phyloP scores from a whole-genome alignment of 2,888 invertebrate genomes.

The Atethmia centrago region DNA sequence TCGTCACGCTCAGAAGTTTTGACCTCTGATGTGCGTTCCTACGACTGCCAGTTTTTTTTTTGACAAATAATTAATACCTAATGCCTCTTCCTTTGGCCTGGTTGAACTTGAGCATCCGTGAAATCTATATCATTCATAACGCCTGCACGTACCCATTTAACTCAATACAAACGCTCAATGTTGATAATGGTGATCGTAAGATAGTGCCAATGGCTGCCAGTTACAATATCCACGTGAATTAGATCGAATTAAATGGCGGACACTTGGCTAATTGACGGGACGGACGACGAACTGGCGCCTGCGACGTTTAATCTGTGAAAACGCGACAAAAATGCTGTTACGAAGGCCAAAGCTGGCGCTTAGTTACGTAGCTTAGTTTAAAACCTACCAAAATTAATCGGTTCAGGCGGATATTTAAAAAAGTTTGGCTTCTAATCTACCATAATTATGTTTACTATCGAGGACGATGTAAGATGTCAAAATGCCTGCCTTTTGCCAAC shows the following conservation, averaged over 20 bases:
- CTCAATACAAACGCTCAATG: background rate
- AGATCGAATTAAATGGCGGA: slow-evolving; percentile 53
- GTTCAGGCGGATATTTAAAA: background rate
- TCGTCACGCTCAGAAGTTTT: too few species aligned
- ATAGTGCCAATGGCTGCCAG: slow-evolving; percentile 27
- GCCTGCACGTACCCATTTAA: background rate
- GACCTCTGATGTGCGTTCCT: too few species aligned
- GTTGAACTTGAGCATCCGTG: background rate
- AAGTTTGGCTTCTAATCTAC: background rate
- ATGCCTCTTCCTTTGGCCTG: background rate
- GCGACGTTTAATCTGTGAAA: slow-evolving; percentile 33
- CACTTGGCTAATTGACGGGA: slow-evolving; percentile 52
- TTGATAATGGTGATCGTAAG: slow-evolving; percentile 34
- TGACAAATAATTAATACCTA: too few species aligned
- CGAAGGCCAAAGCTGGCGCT: background rate
- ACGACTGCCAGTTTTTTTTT: too few species aligned
- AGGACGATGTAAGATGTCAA: background rate
- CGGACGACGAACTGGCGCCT: slow-evolving; percentile 57
- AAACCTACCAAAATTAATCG: background rate
- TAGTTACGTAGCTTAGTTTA: background rate
- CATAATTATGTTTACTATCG: background rate
- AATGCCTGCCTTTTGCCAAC: too few species aligned
- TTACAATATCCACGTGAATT: slow-evolving; percentile 55
- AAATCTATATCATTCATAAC: background rate
- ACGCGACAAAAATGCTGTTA: slow-evolving; percentile 44